Base-by-base conservation (phyloP, 2,888 invertebrate genomes). In the Netelia melanura region DNA sequence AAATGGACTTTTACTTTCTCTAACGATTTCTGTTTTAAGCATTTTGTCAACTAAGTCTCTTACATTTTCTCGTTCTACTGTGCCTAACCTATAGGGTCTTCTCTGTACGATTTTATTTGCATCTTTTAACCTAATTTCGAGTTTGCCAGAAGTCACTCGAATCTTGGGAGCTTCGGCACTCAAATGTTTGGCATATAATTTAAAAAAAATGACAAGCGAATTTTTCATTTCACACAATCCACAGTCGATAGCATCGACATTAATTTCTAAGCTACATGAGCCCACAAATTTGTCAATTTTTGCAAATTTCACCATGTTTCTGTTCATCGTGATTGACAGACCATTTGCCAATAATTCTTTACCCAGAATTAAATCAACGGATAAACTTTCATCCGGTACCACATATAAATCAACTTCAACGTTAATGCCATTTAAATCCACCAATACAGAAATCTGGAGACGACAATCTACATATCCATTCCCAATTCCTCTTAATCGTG, bases 1-100 rank as follows among this genome's bases (percentile, higher is more conserved):
- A 56, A 71, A 71, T 14, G 72, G 72, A 0, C 58, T 72, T 58
- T 38, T 71, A 71, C 71, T 72, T 68, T 65, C 74, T 30, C 81
- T n/a, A 67, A 81, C 48, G 17, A 81, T 67, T 38, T 58, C 74
- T 48, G 72, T 64, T 52, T 71, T 38, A 0, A 81, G 44, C 72
- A 74, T 56, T 56, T 81, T 58, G 17, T 74, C 23, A 56, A 80
- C 43, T 23, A 72, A n/a, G 23, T 62, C 56, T 71, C 61, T 72
- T 30, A 72, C 72, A 17, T 58, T 70, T n/a, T 70, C 52, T 30
- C 68, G 68, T 52, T 70, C 54, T 52, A 30, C 68, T 11, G 52
- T n/a, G 30, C 68, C 68, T 30, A 70, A 21, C 30, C 54, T 54
- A n/a, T 70, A 54, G 23, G 54, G 30, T 10, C 68, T 5, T 67